Conservation (phyloP, 2,888 invertebrate species). For the Plagiodera versicolora region DNA sequence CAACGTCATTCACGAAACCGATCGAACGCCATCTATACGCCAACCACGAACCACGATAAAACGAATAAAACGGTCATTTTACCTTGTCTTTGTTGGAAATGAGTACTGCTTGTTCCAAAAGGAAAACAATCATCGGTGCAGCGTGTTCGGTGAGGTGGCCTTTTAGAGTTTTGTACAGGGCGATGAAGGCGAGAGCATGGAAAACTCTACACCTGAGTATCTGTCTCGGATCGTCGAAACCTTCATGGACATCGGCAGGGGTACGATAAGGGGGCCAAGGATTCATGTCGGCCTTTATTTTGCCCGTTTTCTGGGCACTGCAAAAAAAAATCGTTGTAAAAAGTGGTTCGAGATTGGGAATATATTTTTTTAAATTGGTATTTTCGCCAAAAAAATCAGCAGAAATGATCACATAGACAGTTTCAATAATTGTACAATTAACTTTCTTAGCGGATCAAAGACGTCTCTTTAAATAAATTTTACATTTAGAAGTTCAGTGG, state of each 20-base stretch:
- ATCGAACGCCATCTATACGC: too few relatives aligned
- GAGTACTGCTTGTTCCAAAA: slow-evolving; percentile 80
- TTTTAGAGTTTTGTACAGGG: slow-evolving; percentile 82
- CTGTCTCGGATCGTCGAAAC: slow-evolving; percentile 70
- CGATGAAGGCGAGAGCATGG: slow-evolving; percentile 76
- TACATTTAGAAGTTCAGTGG: too few relatives aligned
- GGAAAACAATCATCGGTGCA: slow-evolving; percentile 81
- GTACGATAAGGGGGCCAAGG: slow-evolving; percentile 81
- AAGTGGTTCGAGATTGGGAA: too few relatives aligned
- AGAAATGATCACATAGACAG: too few relatives aligned
- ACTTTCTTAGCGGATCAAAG: too few relatives aligned
- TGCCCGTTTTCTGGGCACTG: slow-evolving; percentile 48
- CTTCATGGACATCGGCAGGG: slow-evolving; percentile 64
- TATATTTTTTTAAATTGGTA: too few relatives aligned
- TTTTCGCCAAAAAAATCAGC: too few relatives aligned
- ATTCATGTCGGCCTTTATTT: slow-evolving; percentile 49
- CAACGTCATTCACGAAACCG: too few relatives aligned
- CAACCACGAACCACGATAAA: too few relatives aligned
- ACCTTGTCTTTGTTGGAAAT: slow-evolving; percentile 55
- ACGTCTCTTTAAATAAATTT: too few relatives aligned
- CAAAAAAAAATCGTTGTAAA: slow-evolving; percentile 15
- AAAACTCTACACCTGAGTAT: slow-evolving; percentile 65
- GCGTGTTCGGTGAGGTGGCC: slow-evolving; percentile 83
- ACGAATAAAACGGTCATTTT: too few relatives aligned
- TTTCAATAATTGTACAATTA: too few relatives aligned